Evolutionary conservation across 2,888 invertebrate species (phyloP).

Genomic region (Creontiades dilutus): DNA sequence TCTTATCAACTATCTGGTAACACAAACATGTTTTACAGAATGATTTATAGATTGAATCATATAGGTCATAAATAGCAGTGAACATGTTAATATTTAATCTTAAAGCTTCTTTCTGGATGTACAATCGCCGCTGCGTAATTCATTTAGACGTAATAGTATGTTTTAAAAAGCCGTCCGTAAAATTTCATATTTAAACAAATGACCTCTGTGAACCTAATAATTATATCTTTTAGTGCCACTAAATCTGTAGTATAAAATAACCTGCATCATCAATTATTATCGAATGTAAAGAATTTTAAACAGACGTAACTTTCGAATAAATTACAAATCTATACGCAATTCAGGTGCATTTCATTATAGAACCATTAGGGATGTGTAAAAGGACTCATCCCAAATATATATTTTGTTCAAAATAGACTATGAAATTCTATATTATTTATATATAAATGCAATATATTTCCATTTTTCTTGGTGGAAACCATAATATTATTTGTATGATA

Average conservation of each 20-base stretch:
- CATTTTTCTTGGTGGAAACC: background rate
- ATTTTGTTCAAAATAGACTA: slow-evolving; percentile 21
- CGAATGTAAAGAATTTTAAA: too few relatives aligned
- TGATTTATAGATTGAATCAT: background rate
- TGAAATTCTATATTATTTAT: slow-evolving; percentile 7
- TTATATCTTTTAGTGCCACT: background rate
- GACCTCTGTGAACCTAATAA: background rate
- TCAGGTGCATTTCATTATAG: too few relatives aligned
- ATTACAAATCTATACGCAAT: background rate
- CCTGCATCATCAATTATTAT: too few relatives aligned
- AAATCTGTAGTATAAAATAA: background rate
- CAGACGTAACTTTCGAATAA: background rate
- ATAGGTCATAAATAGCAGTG: background rate
- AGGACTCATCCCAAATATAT: background rate
- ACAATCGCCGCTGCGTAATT: slow-evolving; percentile 21
- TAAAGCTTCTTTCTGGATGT: slow-evolving; percentile 40
- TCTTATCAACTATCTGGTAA: background rate
- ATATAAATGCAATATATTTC: background rate
- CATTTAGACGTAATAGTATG: slow-evolving; percentile 14
- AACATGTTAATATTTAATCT: background rate
- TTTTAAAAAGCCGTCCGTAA: background rate
- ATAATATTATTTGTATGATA: slow-evolving; percentile 21
- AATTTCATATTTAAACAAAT: background rate
- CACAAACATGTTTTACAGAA: background rate
- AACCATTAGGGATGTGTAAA: too few relatives aligned